Base-by-base conservation (phyloP, 2,888 invertebrate species). In the Ornithoptera priamus region DNA sequence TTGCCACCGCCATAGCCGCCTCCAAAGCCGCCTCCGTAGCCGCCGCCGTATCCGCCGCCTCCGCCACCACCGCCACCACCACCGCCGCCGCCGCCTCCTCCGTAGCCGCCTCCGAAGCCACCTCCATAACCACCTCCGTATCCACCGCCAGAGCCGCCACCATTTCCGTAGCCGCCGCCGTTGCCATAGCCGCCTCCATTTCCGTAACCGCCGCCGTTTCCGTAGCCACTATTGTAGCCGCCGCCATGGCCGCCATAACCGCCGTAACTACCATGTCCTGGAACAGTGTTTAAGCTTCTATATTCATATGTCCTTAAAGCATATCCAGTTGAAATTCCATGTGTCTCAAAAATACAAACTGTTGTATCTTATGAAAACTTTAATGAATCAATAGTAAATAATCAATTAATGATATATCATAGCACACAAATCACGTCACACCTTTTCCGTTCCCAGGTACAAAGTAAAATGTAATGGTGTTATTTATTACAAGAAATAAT, bases 1-100 rank as follows among this genome's bases (percentile, higher is more conserved):
- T 75, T 71, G 2, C 78, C 76, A 0, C 78, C 76, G 0, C 77
- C 75, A 0, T 78, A 76, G 12, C 75, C 67, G 1, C 76, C 74
- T 8, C 76, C 73, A 0, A 77, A 77, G 15, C 74, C 71, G 2
- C 76, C 74, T 0, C 75, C 69, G 7, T 72, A 75, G 12, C 76
- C 74, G 5, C 76, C 76, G 1, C 75, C 74, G 30, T 74, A 75
- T 15, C 75, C 74, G 10, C 75, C 74, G 7, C 75, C 73, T 3
- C 75, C 75, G 30, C 72, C 46, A 1, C 75, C 73, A 8, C 77
- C 75, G 6, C 76, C 75, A 15, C 71, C 72, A 1, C 75, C 76
- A 2, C 76, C 76, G 8, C 76, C 75, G 6, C 75, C 75, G 20
- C 76, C 75, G n/a, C 74, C 75, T 22, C 71, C 68, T 1, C 77